Percentiles rank a stretch among this genome's conserved stretches.
Conservation (phyloP, 53 echinoderm and acorn worm species). For the Astropecten irregularis region DNA sequence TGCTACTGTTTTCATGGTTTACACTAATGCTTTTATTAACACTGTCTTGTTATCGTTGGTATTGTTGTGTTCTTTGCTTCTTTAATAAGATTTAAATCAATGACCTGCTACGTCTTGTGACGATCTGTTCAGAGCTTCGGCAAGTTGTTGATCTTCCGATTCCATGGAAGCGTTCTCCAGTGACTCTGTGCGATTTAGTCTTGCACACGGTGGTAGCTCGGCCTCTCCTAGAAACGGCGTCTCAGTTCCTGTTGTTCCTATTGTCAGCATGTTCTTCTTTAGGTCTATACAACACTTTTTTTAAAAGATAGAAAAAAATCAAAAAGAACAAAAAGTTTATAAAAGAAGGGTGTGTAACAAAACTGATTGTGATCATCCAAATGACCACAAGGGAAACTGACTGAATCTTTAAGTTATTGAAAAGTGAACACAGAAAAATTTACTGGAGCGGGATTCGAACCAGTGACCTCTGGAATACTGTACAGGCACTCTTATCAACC, state of each 20-base stretch:
- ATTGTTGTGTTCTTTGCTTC: too few relatives aligned
- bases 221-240: slow-evolving; percentile 90
- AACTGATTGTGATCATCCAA: neutral
- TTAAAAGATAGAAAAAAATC: neutral
- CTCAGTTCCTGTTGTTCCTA: slow-evolving; percentile 95
- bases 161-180: slow-evolving; percentile 44
- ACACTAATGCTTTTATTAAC: too few relatives aligned
- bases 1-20: too few relatives aligned
- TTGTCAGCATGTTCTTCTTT: slow-evolving; percentile 66
- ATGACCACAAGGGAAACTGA: too few relatives aligned
- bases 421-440: too few relatives aligned
- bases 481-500: too few relatives aligned
- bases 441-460: too few relatives aligned
- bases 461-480: too few relatives aligned
- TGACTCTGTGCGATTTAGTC: slow-evolving; percentile 63
- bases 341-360: neutral
- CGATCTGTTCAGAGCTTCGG: slow-evolving; percentile 85
- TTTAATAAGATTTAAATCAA: too few relatives aligned
- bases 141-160: slow-evolving; percentile 82
- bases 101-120: slow-evolving; percentile 66
- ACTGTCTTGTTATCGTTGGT: too few relatives aligned
- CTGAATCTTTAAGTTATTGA: too few relatives aligned
- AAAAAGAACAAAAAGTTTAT: neutral
- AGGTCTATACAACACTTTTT: slow-evolving; percentile 90
- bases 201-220: slow-evolving; percentile 82